A percentile compares a stretch with the other conserved stretches of the same genome.
Evolutionary conservation across 2,888 invertebrate genomes (phyloP).

Genomic region (Andrena marginata): DNA sequence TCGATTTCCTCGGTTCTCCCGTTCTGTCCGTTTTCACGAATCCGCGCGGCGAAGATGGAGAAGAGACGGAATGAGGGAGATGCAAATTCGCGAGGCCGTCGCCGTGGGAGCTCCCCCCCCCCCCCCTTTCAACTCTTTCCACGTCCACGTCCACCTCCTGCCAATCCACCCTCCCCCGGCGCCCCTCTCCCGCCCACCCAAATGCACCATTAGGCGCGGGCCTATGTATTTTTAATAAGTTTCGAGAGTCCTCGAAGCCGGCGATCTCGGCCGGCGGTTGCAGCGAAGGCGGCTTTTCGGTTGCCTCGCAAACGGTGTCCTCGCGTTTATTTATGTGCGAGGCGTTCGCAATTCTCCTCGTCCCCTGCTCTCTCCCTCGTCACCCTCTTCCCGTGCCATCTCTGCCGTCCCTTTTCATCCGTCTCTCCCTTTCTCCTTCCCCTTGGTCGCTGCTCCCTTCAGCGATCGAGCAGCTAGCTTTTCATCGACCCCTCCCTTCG

Average conservation of each 20-base stretch:
- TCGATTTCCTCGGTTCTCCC: not conserved
- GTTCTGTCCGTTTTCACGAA: slow-evolving; percentile 30
- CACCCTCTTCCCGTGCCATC: slow-evolving; percentile 39
- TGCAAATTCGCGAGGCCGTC: slow-evolving; percentile 71
- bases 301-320: slow-evolving; percentile 79
- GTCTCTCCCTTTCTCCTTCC: slow-evolving; percentile 22
- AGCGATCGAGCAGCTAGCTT: slow-evolving; percentile 63
- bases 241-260: slow-evolving; percentile 76
- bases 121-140: slow-evolving; percentile 41
- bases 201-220: slow-evolving; percentile 78
- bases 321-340: slow-evolving; percentile 81
- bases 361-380: slow-evolving; percentile 51
- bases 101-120: slow-evolving; percentile 59
- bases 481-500: slow-evolving; percentile 59
- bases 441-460: slow-evolving; percentile 40
- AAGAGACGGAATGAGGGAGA: slow-evolving; percentile 45
- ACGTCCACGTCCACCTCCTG: slow-evolving; percentile 63
- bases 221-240: slow-evolving; percentile 83
- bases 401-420: slow-evolving; percentile 35
- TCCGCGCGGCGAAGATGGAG: slow-evolving; percentile 12
- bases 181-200: slow-evolving; percentile 70
- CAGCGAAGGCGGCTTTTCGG: slow-evolving; percentile 77
- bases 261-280: slow-evolving; percentile 74
- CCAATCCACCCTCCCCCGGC: slow-evolving; percentile 57
- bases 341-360: slow-evolving; percentile 71